Percentiles rank a stretch among this genome's conserved stretches.
phyloP scores from a whole-genome alignment of 2,113 vertebrate genomes.

The Psammodynastes pulverulentus region DNA sequence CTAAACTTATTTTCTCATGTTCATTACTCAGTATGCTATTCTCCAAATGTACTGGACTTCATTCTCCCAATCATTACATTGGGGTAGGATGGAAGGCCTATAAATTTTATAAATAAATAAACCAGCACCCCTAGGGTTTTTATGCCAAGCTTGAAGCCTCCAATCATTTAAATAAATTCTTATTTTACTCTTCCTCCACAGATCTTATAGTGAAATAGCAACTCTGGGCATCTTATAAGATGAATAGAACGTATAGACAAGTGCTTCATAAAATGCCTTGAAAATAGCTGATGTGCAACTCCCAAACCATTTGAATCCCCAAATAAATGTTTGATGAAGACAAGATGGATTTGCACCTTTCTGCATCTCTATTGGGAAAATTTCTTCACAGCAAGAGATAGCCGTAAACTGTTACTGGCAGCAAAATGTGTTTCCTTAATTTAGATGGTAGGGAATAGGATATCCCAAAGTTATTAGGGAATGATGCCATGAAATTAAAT shows the following conservation, averaged over 20 bases:
- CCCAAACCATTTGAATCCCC: neutral
- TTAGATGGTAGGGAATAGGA: neutral
- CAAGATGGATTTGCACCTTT: neutral
- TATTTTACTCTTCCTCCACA: neutral
- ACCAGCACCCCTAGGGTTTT: neutral
- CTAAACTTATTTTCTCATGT: neutral
- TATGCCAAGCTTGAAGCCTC: neutral
- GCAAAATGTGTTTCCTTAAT: neutral
- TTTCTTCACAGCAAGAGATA: neutral
- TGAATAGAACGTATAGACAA: neutral
- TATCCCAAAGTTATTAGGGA: neutral
- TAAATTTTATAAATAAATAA: no score
- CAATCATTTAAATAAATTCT: neutral
- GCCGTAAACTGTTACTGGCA: neutral
- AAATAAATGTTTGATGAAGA: neutral
- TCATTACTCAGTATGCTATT: neutral
- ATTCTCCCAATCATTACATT: neutral
- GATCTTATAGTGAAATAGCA: neutral
- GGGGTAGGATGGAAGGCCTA: no score
- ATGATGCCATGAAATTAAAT: neutral
- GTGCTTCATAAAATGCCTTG: neutral
- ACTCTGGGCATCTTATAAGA: neutral
- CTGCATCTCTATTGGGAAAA: neutral
- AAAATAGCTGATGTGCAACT: neutral
- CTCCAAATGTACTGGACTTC: neutral